Conservation (phyloP, 2,797 vertebrate genomes). For the Liasis olivaceus region DNA sequence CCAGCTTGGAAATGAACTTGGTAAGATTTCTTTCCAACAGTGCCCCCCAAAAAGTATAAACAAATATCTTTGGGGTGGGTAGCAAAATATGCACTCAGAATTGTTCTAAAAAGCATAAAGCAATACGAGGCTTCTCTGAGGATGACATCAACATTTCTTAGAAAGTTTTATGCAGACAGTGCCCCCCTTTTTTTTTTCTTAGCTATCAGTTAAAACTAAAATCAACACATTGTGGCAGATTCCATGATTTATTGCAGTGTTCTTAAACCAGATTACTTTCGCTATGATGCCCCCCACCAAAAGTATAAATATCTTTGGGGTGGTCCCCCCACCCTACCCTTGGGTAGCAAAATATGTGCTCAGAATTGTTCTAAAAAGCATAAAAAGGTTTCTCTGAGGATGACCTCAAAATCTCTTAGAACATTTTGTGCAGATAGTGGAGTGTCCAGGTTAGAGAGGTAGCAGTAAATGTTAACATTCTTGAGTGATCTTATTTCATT, state of each 20-base stretch:
- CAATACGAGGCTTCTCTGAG: not conserved
- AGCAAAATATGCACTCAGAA: not conserved
- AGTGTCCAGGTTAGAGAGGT: too few relatives aligned
- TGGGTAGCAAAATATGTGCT: slow-evolving; percentile 27
- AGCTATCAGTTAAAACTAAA: not conserved
- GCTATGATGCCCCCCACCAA: not conserved
- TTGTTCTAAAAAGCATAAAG: not conserved
- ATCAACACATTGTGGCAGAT: not conserved
- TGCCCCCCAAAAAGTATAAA: not conserved
- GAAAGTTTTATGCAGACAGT: not conserved
- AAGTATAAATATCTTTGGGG: not conserved
- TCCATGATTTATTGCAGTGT: not conserved
- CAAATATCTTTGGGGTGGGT: not conserved
- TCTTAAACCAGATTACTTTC: not conserved
- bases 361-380: not conserved
- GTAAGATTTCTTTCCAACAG: too few relatives aligned
- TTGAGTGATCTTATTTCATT: not conserved
- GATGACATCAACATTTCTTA: not conserved
- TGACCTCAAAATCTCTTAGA: not conserved
- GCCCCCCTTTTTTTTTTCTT: too few relatives aligned
- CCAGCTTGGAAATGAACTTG: too few relatives aligned
- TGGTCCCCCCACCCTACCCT: slow-evolving; percentile 41
- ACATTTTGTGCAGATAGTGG: not conserved
- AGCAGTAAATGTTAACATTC: not conserved
- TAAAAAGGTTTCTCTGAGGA: not conserved